Evolutionary conservation across 2,888 invertebrate genomes (phyloP).

Genomic region (Drosophila testacea): DNA sequence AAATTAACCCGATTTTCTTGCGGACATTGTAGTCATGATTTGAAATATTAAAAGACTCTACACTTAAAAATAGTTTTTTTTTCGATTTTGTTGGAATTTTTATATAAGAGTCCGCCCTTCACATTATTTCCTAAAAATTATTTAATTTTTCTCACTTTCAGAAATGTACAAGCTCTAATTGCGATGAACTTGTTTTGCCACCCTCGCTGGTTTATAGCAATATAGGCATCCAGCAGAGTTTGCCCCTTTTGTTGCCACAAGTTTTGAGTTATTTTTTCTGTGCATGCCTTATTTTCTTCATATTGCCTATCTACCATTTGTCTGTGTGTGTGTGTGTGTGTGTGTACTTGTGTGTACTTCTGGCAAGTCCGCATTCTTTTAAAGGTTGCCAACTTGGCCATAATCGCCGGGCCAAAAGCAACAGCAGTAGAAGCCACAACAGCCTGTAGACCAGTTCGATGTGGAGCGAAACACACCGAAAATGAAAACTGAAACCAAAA

Average conservation of each 20-base stretch:
- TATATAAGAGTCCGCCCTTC: no score
- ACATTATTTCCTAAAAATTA: no score
- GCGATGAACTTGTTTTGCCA: constrained; percentile 31
- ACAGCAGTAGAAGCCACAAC: constrained; percentile 35
- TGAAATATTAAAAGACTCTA: no score
- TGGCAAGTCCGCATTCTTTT: constrained; percentile 84
- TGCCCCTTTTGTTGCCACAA: constrained; percentile 74
- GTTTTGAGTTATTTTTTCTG: constrained; percentile 76
- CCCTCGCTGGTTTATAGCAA: constrained; percentile 32
- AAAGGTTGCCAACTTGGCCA: constrained; percentile 83
- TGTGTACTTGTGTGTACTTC: constrained; percentile 58
- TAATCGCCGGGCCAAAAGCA: constrained; percentile 36
- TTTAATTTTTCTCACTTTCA: no score
- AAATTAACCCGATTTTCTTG: no score
- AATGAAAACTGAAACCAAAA: constrained; percentile 45
- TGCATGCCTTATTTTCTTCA: constrained; percentile 60
- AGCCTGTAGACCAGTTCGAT: constrained; percentile 65
- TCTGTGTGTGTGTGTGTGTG: constrained; percentile 16
- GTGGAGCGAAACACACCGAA: constrained; percentile 41
- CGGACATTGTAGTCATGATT: no score
- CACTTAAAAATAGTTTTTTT: no score
- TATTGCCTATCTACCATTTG: constrained; percentile 58
- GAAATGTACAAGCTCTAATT: no score
- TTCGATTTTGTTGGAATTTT: no score
- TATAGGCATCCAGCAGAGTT: constrained; percentile 62